phyloP scores from a whole-genome alignment of 2,113 vertebrate genomes.

The Oreochromis niloticus region DNA sequence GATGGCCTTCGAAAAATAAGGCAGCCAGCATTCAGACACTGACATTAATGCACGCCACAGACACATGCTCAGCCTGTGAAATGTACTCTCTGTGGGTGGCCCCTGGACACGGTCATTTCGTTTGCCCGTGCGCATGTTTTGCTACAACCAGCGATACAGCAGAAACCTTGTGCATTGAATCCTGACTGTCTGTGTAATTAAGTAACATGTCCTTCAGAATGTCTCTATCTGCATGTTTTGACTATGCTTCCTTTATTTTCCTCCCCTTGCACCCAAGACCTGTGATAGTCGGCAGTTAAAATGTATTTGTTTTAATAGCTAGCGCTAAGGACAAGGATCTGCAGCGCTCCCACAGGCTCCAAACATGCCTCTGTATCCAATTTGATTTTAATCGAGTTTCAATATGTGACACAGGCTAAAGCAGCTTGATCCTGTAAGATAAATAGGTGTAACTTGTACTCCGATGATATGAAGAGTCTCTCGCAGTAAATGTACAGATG shows the following conservation, averaged over 20 bases:
- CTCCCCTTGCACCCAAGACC: conserved; percentile 34
- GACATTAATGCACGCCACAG: conserved; percentile 17
- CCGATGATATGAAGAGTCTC: conserved; percentile 20
- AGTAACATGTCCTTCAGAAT: conserved; percentile 49
- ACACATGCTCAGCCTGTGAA: conserved; percentile 19
- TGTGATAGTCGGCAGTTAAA: conserved; percentile 31
- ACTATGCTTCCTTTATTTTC: conserved; percentile 48
- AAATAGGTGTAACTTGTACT: conserved; percentile 27
- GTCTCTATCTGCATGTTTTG: conserved; percentile 72
- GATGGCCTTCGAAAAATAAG: not conserved
- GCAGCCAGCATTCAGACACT: conserved; percentile 23
- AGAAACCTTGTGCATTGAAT: conserved; percentile 43
- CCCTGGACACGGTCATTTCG: conserved; percentile 32
- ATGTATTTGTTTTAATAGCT: conserved; percentile 36
- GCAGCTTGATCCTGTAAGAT: conserved; percentile 15
- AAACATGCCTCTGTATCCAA: not conserved
- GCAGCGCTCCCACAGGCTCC: not conserved
- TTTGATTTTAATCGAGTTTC: conserved; percentile 11
- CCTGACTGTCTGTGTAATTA: conserved; percentile 44
- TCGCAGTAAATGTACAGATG: conserved; percentile 60
- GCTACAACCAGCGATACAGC: conserved; percentile 28
- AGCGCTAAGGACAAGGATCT: conserved; percentile 2
- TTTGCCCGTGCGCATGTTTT: conserved; percentile 68
- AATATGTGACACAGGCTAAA: conserved; percentile 3
- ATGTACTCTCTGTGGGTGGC: conserved; percentile 9